phyloP scores from a whole-genome alignment of 2,797 vertebrate genomes.

The Hemitrygon akajei region DNA sequence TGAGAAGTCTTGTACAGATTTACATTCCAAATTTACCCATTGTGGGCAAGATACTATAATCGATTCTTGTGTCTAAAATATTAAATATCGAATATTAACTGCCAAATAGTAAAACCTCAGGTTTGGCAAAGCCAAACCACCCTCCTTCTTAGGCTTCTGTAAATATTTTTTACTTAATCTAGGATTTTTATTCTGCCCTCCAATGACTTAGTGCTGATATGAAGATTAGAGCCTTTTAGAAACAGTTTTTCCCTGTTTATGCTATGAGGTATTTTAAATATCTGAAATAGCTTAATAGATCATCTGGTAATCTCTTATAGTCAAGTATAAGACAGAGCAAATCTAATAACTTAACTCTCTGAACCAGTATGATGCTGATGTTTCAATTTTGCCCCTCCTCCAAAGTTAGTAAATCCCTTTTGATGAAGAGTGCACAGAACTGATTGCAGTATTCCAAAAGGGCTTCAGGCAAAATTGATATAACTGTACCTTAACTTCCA shows the following conservation, averaged over 20 bases:
- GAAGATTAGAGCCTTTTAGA: background rate
- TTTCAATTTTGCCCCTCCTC: background rate
- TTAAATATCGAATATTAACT: too few relatives aligned
- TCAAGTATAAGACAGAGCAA: background rate
- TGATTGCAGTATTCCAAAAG: background rate
- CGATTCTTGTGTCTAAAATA: too few relatives aligned
- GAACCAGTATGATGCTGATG: background rate
- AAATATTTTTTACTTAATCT: too few relatives aligned
- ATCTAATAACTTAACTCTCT: background rate
- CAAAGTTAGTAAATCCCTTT: background rate
- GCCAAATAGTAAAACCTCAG: too few relatives aligned
- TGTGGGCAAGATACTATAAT: too few relatives aligned
- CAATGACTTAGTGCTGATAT: background rate
- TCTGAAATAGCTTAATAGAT: background rate
- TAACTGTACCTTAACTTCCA: background rate
- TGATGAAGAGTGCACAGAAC: background rate
- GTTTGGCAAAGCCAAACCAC: too few relatives aligned
- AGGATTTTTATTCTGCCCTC: too few relatives aligned
- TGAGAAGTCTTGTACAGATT: too few relatives aligned
- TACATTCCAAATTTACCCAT: too few relatives aligned
- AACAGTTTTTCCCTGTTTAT: background rate
- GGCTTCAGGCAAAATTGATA: background rate
- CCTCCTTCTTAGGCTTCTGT: too few relatives aligned
- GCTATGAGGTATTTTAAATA: background rate
- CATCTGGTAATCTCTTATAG: background rate